Conservation (phyloP, 1,140 invertebrate species). For the Matsumurasca onukii region DNA sequence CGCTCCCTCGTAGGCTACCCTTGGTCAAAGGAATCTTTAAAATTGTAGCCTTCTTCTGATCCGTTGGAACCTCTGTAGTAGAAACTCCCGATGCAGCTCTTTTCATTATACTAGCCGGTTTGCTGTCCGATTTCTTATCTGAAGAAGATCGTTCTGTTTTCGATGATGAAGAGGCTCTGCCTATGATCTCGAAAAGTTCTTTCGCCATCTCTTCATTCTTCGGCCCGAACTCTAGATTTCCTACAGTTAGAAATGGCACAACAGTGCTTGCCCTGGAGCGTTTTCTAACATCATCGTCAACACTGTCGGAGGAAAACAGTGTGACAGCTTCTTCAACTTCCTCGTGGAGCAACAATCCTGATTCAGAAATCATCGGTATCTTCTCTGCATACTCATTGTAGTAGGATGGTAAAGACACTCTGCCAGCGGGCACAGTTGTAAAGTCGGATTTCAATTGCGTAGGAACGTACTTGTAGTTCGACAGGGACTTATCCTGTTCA, state of each 20-base stretch:
- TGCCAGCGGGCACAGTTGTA: background rate
- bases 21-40: too few species aligned
- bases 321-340: background rate
- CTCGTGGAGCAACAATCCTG: background rate
- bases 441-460: background rate
- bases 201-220: background rate
- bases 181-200: background rate
- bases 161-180: too few species aligned
- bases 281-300: background rate
- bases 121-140: too few species aligned
- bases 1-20: too few species aligned
- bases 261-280: background rate
- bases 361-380: background rate
- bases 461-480: too few species aligned
- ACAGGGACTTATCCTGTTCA: background rate
- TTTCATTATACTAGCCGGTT: too few species aligned
- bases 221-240: background rate
- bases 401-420: background rate
- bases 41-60: too few species aligned
- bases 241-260: background rate
- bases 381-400: background rate
- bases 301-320: background rate
- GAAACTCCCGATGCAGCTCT: too few species aligned
- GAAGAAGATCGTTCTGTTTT: too few species aligned
- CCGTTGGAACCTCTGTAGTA: too few species aligned